Conservation (phyloP, 2,888 invertebrate genomes). For the Leptinotarsa haldemani region DNA sequence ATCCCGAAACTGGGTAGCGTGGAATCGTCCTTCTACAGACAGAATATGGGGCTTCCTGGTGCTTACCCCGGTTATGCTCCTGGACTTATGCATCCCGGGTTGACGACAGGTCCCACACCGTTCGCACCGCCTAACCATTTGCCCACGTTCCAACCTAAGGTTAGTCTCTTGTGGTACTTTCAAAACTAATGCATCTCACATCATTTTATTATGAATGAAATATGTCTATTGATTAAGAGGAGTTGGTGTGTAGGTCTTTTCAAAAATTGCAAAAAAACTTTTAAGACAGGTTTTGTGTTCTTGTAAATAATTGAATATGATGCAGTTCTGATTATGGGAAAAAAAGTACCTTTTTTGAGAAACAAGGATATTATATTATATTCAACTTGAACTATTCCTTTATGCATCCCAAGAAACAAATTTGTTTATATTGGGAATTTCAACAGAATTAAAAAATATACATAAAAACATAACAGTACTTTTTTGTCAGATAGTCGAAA, state of each 20-base stretch:
- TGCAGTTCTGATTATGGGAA: no score
- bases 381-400: no score
- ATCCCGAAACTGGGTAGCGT: slow-evolving; percentile 85
- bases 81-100: slow-evolving; percentile 81
- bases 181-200: slow-evolving; percentile 28
- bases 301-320: no score
- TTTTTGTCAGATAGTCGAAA: no score
- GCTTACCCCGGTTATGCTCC: slow-evolving; percentile 84
- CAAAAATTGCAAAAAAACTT: not conserved
- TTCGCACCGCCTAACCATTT: slow-evolving; percentile 91
- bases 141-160: slow-evolving; percentile 90
- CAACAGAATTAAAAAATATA: no score
- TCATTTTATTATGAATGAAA: slow-evolving; percentile 34
- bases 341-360: no score
- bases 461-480: no score
- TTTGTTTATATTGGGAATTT: no score
- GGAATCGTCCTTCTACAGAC: slow-evolving; percentile 84
- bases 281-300: no score
- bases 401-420: no score
- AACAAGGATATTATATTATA: no score
- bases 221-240: slow-evolving; percentile 1
- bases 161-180: slow-evolving; percentile 58
- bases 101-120: slow-evolving; percentile 80
- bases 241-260: not conserved
- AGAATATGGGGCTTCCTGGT: slow-evolving; percentile 75